phyloP scores from a whole-genome alignment of 1,140 invertebrate genomes.

The Drosophila bipectinata region DNA sequence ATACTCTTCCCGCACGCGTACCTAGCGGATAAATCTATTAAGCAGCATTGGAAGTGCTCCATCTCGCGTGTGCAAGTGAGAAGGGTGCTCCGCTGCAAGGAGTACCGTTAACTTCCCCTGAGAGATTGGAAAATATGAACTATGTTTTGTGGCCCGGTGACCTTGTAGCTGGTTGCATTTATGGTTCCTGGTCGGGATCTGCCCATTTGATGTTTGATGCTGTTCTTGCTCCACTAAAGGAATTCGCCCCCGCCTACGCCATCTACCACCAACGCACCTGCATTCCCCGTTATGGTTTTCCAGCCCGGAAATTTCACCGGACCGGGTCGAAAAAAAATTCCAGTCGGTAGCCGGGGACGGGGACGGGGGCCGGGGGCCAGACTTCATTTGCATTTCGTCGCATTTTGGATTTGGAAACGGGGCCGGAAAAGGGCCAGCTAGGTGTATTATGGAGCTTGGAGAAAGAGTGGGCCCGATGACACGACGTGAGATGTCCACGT shows the following conservation, averaged over 20 bases:
- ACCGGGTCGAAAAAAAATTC: background rate
- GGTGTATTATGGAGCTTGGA: background rate
- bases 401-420: background rate
- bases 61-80: too few relatives aligned
- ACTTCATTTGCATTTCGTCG: background rate
- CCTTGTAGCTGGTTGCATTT: background rate
- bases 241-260: background rate
- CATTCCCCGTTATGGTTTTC: background rate
- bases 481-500: background rate
- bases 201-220: slow-evolving; percentile 1
- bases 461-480: background rate
- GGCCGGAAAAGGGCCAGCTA: background rate
- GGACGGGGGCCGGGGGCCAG: too few relatives aligned
- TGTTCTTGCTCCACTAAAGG: background rate
- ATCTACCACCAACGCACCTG: background rate
- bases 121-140: too few relatives aligned
- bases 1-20: too few relatives aligned
- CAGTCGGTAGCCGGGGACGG: background rate
- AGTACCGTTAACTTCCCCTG: too few relatives aligned
- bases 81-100: too few relatives aligned
- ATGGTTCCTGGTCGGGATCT: background rate
- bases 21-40: too few relatives aligned
- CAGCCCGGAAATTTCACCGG: too few relatives aligned
- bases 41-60: too few relatives aligned
- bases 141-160: too few relatives aligned